Evolutionary conservation across 1,140 invertebrate genomes (phyloP).

Genomic region (Diabrotica virgifera): DNA sequence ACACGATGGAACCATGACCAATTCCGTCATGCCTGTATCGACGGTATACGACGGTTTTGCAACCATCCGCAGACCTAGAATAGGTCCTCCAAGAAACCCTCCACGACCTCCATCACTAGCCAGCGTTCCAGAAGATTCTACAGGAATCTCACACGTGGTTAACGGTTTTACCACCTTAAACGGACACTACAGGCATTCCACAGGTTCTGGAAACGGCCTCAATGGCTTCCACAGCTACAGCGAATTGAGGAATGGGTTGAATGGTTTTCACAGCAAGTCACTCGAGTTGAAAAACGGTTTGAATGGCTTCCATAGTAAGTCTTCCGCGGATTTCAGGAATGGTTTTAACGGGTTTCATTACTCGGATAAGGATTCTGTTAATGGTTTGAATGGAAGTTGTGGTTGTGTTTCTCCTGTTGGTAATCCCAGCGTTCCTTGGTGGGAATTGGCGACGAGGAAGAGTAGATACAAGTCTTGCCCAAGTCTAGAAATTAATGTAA

Average conservation of each 20-base stretch:
- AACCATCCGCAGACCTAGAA: conserved; percentile 66
- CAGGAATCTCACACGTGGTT: conserved; percentile 30
- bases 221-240: neutral
- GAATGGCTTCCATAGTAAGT: neutral
- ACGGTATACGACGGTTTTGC: conserved; percentile 78
- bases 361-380: neutral
- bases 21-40: conserved; percentile 48
- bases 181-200: neutral
- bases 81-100: conserved; percentile 48
- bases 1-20: too few relatives aligned
- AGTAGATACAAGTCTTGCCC: conserved; percentile 48
- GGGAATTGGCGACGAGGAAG: conserved; percentile 76
- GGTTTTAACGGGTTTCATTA: neutral
- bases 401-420: conserved; percentile 45
- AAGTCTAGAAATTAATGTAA: conserved; percentile 34
- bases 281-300: neutral
- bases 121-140: conserved; percentile 45
- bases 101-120: conserved; percentile 42
- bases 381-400: conserved; percentile 32
- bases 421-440: conserved; percentile 70
- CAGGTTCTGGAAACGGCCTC: neutral
- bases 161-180: conserved; percentile 25
- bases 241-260: neutral
- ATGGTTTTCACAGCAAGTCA: neutral
- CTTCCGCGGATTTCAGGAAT: conserved; percentile 8